Base-by-base conservation (phyloP, 2,113 vertebrate species). In the Meleagris gallopavo region DNA sequence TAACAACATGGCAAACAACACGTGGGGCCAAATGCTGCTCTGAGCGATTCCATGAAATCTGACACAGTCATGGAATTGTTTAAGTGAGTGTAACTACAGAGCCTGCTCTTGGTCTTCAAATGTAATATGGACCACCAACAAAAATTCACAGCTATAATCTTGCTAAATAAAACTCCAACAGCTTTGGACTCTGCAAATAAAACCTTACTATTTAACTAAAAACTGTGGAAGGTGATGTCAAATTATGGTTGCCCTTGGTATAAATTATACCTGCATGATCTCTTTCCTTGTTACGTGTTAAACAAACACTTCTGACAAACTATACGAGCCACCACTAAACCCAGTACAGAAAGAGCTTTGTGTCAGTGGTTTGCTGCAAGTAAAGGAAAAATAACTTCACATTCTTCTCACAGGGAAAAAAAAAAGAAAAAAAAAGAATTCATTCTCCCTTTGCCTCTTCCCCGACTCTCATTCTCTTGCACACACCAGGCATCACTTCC, bases 141-240 rank as follows among this genome's bases (percentile, higher is more conserved):
- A 87, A 95, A 95, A 89, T 91, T 79, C 86, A 92, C 83, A 95
- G 87, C 90, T 88, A 55, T 38, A 50, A 80, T 50, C 75, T 70
- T 69, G 41, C 71, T 90, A 81, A 88, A 30, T 24, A 89, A 95
- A 94, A 95, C 72, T 40, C 70, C 70, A 75, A 46, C 54, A 84
- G 77, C 95, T 97, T 97, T 97, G 96, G 96, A 96, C 96, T 96
- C 93, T 77, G 93, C 94, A 90, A 85, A 83, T 41, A 77, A 95
- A 88, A 95, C 62, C 84, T 89, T 84, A 77, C 3, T 40, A 76
- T 46, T 64, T 74, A 72, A 66, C 61, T 95, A 93, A 89, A 90
- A 94, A 71, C 73, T 85, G 70, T 36, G 86, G 34, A 65, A 92
- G 90, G 66, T 20, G 40, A 76, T 34, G 89, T 61, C 89, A 70